phyloP scores from a whole-genome alignment of 2,888 invertebrate species.

The Melitaea athalia region DNA sequence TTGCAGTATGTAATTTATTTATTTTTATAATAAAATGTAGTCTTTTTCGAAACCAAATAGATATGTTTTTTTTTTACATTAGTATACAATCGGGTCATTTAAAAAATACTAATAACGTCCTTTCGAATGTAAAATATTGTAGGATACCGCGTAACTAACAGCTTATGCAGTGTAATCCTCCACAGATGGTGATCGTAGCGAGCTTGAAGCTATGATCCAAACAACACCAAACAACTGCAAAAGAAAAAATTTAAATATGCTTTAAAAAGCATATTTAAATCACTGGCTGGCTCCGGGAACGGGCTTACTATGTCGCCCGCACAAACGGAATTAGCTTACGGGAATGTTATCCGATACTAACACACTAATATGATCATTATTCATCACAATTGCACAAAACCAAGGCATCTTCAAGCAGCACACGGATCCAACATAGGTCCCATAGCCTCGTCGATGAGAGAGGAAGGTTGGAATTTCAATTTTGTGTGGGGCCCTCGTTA shows the following conservation, averaged over 20 bases:
- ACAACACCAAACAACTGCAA: conserved; percentile 83
- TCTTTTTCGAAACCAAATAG: too few species aligned
- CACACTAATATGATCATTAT: conserved; percentile 57
- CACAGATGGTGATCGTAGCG: conserved; percentile 84
- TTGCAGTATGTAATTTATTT: background rate
- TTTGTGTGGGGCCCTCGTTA: conserved; percentile 54
- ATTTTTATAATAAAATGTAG: too few species aligned
- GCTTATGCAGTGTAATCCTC: conserved; percentile 81
- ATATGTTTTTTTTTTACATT: too few species aligned
- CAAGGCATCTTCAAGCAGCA: conserved; percentile 70
- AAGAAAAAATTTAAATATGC: conserved; percentile 83
- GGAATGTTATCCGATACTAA: conserved; percentile 72
- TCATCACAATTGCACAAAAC: conserved; percentile 63
- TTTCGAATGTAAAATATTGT: conserved; percentile 41
- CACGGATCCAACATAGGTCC: conserved; percentile 71
- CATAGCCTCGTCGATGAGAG: conserved; percentile 63
- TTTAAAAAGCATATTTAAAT: conserved; percentile 79
- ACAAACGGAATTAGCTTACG: conserved; percentile 77
- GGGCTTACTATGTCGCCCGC: conserved; percentile 79
- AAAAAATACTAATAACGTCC: conserved; percentile 31
- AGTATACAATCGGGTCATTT: background rate
- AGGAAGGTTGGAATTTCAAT: conserved; percentile 71
- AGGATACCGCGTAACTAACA: conserved; percentile 65
- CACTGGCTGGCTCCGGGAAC: conserved; percentile 69
- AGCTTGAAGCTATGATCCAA: conserved; percentile 83